A percentile compares a stretch with the other conserved stretches of the same genome.
Conservation (phyloP, 2,113 vertebrate species). For the Pelobates fuscus region DNA sequence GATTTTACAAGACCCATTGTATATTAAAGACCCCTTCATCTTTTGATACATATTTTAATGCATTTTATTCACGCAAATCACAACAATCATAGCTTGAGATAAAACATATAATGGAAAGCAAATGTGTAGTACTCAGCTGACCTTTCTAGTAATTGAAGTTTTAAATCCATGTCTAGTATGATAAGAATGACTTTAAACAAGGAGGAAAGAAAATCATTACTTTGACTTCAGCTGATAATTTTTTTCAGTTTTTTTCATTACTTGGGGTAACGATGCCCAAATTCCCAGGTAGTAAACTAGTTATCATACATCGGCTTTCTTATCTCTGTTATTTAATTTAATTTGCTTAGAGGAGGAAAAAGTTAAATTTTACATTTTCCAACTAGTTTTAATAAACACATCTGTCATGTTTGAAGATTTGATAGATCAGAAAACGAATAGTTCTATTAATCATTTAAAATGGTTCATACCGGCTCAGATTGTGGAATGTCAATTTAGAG, state of each 20-base stretch:
- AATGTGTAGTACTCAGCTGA: background rate
- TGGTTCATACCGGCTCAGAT: too few species aligned
- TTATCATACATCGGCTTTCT: background rate
- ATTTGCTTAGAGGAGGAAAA: background rate
- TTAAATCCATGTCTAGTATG: background rate
- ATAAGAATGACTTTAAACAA: background rate
- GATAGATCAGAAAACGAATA: too few species aligned
- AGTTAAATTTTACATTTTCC: too few species aligned
- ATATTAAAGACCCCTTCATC: background rate
- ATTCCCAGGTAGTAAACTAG: background rate
- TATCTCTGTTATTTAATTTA: background rate
- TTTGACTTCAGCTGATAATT: too few species aligned
- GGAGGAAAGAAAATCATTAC: background rate
- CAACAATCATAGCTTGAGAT: background rate
- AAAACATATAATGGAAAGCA: background rate
- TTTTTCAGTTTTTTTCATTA: too few species aligned
- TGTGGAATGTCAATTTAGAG: too few species aligned
- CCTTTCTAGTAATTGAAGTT: background rate
- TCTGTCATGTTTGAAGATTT: too few species aligned
- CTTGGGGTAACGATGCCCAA: background rate
- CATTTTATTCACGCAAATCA: background rate
- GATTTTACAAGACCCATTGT: background rate
- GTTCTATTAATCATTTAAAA: too few species aligned
- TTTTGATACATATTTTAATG: background rate
- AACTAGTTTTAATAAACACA: too few species aligned